phyloP scores from a whole-genome alignment of 2,888 invertebrate genomes.

The Sabatieria punctata region DNA sequence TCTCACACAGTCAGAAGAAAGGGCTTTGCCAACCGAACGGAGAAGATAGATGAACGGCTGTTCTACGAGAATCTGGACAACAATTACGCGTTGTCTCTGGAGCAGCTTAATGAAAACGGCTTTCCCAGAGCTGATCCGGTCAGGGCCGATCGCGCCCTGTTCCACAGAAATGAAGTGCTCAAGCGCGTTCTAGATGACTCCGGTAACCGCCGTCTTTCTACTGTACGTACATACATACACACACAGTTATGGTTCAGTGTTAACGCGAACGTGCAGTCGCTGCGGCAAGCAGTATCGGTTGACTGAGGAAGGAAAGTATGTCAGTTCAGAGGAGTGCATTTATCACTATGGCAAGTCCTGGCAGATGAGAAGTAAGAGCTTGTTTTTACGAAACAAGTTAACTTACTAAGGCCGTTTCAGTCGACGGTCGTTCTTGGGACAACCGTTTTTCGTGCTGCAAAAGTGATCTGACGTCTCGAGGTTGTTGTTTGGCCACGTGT shows the following conservation, averaged over 20 bases:
- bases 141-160: no score
- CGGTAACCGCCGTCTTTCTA: no score
- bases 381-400: no score
- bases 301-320: constrained; percentile 51
- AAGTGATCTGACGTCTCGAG: constrained; percentile 50
- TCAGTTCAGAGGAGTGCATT: constrained; percentile 60
- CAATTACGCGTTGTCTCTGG: constrained; percentile 48
- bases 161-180: constrained; percentile 11
- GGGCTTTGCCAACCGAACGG: no score
- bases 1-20: constrained; percentile 32
- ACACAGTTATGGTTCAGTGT: constrained; percentile 12
- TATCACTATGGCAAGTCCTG: constrained; percentile 77
- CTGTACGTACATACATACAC: background rate
- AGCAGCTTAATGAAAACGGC: constrained; percentile 61
- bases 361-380: constrained; percentile 39
- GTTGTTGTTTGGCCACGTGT: constrained; percentile 54
- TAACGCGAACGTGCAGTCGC: constrained; percentile 33
- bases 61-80: constrained; percentile 32
- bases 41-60: constrained; percentile 18
- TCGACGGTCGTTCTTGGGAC: constrained; percentile 24
- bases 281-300: constrained; percentile 57
- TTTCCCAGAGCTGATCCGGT: constrained; percentile 47
- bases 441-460: constrained; percentile 41
- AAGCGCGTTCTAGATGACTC: constrained; percentile 4
- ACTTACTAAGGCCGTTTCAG: no score